Evolutionary conservation across 2,797 vertebrate species (phyloP), one percentile per base, ranked within the genome.

Genomic region (Cossypha niveicapilla): DNA sequence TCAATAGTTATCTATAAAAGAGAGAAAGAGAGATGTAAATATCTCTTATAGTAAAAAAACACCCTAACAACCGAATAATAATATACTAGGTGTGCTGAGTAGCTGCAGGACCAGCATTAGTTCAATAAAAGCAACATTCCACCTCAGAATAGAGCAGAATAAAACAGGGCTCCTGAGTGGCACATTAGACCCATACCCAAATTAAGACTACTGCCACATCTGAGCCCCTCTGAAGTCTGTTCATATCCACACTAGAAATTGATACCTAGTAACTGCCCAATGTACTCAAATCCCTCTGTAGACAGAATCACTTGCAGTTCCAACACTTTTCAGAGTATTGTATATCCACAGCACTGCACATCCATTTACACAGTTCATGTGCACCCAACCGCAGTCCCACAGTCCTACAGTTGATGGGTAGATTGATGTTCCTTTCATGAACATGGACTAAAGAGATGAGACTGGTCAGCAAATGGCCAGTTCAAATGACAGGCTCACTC

Each of bases 1-100:
- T 99, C 89, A 87, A 99, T 83, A n/a, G 99, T 99, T 79, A 99
- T 99, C 99, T 99, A 96, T 53, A 87, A 94, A 97, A 94, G 11
- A 44, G 86, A 96, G 89, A 63, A 19, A 58, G 1, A 86, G 54
- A 82, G 5, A 21, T 35, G 24, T 42, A 50, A 86, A 48, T 35
- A 9, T 27, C 19, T 63, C 42, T 53, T 51, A 32, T 0, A 74
- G 45, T 6, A 53, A 47, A 54, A 23, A 67, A 39, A 16, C 2
- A 23, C 32, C 60, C 15, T 54, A 54, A 61, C 12, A 48, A 47
- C 4, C 5, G n/a, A 44, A 23, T 18, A 87, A 39, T 23, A 83
- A 48, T 6, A 35, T 8, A 50, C 3, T 24, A 60, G 60, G 30
- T 48, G 19, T 35, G 30, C 17, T 53, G 56, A 85, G 48, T 37